Evolutionary conservation across 2,797 vertebrate species (phyloP), one percentile per base, ranked within the genome.

Genomic region (Rachycentron canadum): DNA sequence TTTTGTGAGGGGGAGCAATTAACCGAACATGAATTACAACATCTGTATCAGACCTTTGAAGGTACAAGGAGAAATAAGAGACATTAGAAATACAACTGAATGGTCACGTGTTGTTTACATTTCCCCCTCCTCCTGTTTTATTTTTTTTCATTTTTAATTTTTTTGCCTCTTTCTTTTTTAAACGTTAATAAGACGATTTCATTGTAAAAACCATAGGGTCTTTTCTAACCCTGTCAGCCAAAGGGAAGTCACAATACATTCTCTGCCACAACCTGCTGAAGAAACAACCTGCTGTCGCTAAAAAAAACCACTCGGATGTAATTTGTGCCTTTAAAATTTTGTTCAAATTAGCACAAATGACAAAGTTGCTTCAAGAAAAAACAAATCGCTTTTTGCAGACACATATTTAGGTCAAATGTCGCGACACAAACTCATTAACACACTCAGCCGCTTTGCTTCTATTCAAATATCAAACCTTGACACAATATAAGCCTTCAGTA

Each of bases 11-110:
- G 75, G 85, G 77, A 84, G 78, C 68, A 45, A 41, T 83, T 36
- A 82, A 86, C 69, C 62, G 53, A 86, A 87, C 68, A 59, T 87
- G 76, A 73, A 82, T 78, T 23, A 88, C 85, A 81, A 88, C 79
- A 83, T 87, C 78, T 76, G 78, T 38, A 61, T 88, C 69, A 82
- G 47, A 88, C 76, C 17, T 75, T 30, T 45, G 40, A 75, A 69
- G 70, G 76, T 64, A 41, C 74, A 69, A 74, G 60, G 63, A 81
- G 41, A 64, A 69, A 82, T 73, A 69, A 85, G 49, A 72, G 76
- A 91, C 68, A 43, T 79, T 62, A 71, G 75, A 87, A 86, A 69
- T 49, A 73, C 72, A 62, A 68, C 55, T 56, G n/a, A 82, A 77
- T 64, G 12, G 62, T 61, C 73, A 49, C 23, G 6, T 65, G 26